phyloP scores from a whole-genome alignment of 2,797 vertebrate species.

The Tenualosa thibaudeaui region DNA sequence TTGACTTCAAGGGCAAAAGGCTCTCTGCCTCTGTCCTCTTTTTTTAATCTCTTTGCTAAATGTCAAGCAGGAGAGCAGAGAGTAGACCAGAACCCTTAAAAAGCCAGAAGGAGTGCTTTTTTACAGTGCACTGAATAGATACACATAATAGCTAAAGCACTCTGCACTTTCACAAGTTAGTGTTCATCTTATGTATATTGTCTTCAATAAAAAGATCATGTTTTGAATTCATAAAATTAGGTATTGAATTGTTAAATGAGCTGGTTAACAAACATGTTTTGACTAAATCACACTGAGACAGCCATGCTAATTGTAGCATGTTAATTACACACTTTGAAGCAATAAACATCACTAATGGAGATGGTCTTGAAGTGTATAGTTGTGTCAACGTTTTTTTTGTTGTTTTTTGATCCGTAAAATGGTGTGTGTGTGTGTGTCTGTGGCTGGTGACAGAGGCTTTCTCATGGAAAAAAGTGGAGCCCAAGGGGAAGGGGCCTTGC shows the following conservation, averaged over 20 bases:
- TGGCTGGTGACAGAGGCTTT: conserved; percentile 64
- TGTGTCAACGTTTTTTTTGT: neutral
- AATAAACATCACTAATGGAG: neutral
- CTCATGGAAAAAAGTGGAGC: conserved; percentile 91
- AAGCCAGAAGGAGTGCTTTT: neutral
- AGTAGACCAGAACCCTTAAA: neutral
- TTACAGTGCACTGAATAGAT: neutral
- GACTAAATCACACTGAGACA: neutral
- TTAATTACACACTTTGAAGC: neutral
- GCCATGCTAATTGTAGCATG: neutral
- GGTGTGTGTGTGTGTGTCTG: conserved; percentile 18
- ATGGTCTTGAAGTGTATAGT: neutral
- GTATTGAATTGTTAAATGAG: neutral
- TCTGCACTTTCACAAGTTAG: neutral
- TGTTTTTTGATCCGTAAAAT: neutral
- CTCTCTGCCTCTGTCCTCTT: neutral
- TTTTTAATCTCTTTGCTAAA: conserved; percentile 41
- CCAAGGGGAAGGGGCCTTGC: conserved; percentile 94
- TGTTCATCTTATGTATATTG: neutral
- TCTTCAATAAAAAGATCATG: neutral
- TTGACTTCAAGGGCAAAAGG: conserved; percentile 35
- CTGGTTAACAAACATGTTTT: neutral
- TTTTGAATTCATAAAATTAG: neutral
- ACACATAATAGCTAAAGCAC: neutral
- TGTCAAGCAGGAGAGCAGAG: conserved; percentile 17